Evolutionary conservation across 2,888 invertebrate genomes (phyloP).

Genomic region (Anarsia innoxiella): DNA sequence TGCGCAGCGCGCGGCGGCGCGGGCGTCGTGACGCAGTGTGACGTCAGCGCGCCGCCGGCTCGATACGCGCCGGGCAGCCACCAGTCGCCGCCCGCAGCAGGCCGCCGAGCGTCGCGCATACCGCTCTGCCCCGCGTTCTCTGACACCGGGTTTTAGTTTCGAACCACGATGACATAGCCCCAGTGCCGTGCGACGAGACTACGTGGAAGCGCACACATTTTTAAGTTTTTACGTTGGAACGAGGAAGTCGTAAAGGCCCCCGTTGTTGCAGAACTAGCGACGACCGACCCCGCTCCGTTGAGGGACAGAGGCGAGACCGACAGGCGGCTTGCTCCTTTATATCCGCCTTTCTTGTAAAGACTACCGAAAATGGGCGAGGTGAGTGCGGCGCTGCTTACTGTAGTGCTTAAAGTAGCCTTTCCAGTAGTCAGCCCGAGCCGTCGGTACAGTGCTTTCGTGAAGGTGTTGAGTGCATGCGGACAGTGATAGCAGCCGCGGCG

Average conservation of each 20-base stretch:
- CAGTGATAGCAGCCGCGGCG: slow-evolving; percentile 43
- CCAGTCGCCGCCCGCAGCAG: slow-evolving; percentile 75
- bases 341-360: slow-evolving; percentile 68
- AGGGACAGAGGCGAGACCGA: slow-evolving; percentile 67
- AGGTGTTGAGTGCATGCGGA: slow-evolving; percentile 58
- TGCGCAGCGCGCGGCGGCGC: slow-evolving; percentile 60
- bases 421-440: slow-evolving; percentile 37
- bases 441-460: slow-evolving; percentile 57
- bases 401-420: slow-evolving; percentile 64
- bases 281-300: slow-evolving; percentile 65
- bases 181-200: slow-evolving; percentile 67
- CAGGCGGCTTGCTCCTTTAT: slow-evolving; percentile 67
- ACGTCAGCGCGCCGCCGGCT: slow-evolving; percentile 82
- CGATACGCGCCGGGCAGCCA: slow-evolving; percentile 76
- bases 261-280: slow-evolving; percentile 73
- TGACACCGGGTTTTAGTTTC: slow-evolving; percentile 72
- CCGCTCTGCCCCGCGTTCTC: slow-evolving; percentile 60
- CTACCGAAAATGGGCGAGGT: slow-evolving; percentile 75
- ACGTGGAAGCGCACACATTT: slow-evolving; percentile 69
- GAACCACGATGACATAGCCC: slow-evolving; percentile 71
- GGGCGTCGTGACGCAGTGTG: slow-evolving; percentile 79
- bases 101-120: slow-evolving; percentile 65
- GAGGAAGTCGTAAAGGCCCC: slow-evolving; percentile 67
- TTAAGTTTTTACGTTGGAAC: slow-evolving; percentile 68
- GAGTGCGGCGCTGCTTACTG: slow-evolving; percentile 66